Evolutionary conservation across 2,797 vertebrate species (phyloP), one percentile per base, ranked within the genome.

Genomic region (Takifugu ocellatus): DNA sequence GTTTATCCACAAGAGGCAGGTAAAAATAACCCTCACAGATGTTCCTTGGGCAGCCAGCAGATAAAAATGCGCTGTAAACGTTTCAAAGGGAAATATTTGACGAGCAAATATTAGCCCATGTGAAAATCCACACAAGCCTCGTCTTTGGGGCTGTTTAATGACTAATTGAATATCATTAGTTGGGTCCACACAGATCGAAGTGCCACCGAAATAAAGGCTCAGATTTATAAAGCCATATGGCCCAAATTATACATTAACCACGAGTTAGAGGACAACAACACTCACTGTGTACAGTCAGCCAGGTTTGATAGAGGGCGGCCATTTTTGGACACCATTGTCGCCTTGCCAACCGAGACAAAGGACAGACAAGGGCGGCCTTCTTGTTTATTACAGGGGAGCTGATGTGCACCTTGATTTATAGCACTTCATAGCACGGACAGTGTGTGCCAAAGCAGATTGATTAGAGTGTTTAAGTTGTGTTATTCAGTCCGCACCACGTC

Each of bases 201-300:
- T 84, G 84, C 79, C 90, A 86, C 78, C 82, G 82, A 87, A 91
- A 90, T 90, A 85, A 83, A 91, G 82, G 84, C 77, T 80, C 79
- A 78, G 85, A 89, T 90, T 91, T 84, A 89, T 88, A 91, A 92
- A 90, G 91, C 94, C 96, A 98, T 98, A 96, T 98, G 96, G 92
- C 84, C 89, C 81, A 92, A 95, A 98, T 98, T 98, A 98, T 93
- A 96, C 86, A 97, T 97, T 97, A 98, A 97, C 96, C 92, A 83
- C 59, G 75, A 79, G 87, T 82, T 84, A 79, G 81, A 82, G 84
- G 84, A 77, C 77, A 84, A 82, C 89, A 87, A 87, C 83, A 81
- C 84, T 77, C 73, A 75, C 65, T 82, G 86, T 76, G 82, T 84
- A 82, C 75, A 87, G 77, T 83, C 75, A 78, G 76, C 46, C 70